Evolutionary conservation across 2,113 vertebrate species (phyloP).

Genomic region (Odocoileus hemionus): DNA sequence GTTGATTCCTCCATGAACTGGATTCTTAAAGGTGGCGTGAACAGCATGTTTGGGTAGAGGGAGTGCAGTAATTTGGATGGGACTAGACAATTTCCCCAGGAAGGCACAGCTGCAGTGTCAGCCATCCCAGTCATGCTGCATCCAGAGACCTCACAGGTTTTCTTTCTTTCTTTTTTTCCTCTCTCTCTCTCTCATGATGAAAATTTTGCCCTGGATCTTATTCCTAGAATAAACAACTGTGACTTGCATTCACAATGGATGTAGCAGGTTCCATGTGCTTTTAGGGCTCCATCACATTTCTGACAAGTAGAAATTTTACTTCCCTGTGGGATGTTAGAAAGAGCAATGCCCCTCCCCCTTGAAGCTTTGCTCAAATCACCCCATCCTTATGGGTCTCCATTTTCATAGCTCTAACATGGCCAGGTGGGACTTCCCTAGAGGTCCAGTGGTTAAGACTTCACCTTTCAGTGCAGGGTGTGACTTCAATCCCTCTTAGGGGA

Average conservation of each 20-base stretch:
- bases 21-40: neutral
- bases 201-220: conserved; percentile 37
- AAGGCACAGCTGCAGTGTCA: neutral
- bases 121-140: neutral
- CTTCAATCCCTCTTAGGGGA: neutral
- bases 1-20: neutral
- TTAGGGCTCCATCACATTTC: neutral
- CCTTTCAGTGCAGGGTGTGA: neutral
- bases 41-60: neutral
- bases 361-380: neutral
- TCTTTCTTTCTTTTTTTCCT: neutral
- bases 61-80: neutral
- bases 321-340: neutral
- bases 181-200: neutral
- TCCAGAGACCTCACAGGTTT: neutral
- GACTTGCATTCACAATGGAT: neutral
- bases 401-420: neutral
- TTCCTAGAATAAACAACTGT: conserved; percentile 46
- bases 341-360: neutral
- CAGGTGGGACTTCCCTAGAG: neutral
- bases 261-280: neutral
- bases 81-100: neutral
- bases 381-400: neutral
- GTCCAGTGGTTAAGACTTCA: neutral
- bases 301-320: neutral